Percentiles rank a stretch among this genome's conserved stretches.
phyloP scores from a whole-genome alignment of 2,888 invertebrate genomes.

The Parapristionchus giblindavisi region DNA sequence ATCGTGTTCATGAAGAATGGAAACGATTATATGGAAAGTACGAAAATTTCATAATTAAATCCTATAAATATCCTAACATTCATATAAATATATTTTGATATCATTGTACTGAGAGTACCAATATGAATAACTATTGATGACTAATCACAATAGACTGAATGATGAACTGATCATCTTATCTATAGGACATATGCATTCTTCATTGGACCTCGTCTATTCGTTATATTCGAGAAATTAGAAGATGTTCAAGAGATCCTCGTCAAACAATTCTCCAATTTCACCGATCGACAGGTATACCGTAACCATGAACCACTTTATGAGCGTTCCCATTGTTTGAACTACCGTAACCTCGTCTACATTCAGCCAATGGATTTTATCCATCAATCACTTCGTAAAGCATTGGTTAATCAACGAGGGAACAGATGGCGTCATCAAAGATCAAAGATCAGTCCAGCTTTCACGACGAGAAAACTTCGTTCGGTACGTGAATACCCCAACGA shows the following conservation, averaged over 20 bases:
- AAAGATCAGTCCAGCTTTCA: conserved; percentile 23
- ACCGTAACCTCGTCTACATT: not conserved
- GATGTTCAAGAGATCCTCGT: conserved; percentile 37
- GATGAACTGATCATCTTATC: too few species aligned
- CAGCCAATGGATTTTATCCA: conserved; percentile 38
- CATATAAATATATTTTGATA: too few species aligned
- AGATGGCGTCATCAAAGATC: conserved; percentile 8
- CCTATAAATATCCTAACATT: too few species aligned
- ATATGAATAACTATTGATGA: too few species aligned
- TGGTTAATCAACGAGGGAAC: conserved; percentile 26
- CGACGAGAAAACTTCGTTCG: conserved; percentile 32
- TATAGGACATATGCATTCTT: conserved; percentile 33
- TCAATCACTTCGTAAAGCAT: conserved; percentile 22
- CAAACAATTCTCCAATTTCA: conserved; percentile 35
- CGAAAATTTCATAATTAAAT: too few species aligned
- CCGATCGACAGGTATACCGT: conserved; percentile 33
- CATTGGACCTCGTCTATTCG: conserved; percentile 33
- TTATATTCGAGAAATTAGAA: conserved; percentile 37
- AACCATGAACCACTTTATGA: not conserved
- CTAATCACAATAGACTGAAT: too few species aligned
- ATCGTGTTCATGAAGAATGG: conserved; percentile 33
- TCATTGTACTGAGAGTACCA: too few species aligned
- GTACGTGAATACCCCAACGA: not conserved
- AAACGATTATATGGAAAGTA: conserved; percentile 34
- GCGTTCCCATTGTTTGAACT: not conserved